Percentiles rank a stretch among this genome's conserved stretches.
phyloP scores from a whole-genome alignment of 2,797 vertebrate genomes.

The Sebastes variabilis region DNA sequence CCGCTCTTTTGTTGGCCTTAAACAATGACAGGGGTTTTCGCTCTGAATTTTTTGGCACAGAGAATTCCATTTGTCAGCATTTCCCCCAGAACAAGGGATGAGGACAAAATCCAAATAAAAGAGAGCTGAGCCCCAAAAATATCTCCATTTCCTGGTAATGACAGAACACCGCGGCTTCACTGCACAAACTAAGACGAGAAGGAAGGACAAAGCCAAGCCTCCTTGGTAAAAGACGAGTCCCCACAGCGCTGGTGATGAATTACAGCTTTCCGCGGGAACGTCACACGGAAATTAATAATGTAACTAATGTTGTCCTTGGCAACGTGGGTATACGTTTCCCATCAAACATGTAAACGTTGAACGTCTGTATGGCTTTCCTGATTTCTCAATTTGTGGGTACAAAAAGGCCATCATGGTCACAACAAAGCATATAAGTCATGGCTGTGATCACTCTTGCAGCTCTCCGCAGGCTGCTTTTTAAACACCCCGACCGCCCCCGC shows the following conservation, averaged over 20 bases:
- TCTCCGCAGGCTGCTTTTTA: slow-evolving; percentile 65
- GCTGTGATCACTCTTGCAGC: slow-evolving; percentile 53
- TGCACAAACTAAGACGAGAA: slow-evolving; percentile 24
- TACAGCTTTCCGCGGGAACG: slow-evolving; percentile 54
- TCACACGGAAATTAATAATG: slow-evolving; percentile 65
- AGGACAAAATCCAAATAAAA: slow-evolving; percentile 72
- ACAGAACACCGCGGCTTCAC: slow-evolving; percentile 44
- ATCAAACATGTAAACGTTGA: slow-evolving; percentile 9
- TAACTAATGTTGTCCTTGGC: slow-evolving; percentile 65
- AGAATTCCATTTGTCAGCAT: slow-evolving; percentile 68
- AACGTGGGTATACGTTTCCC: slow-evolving; percentile 29
- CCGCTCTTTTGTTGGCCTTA: slow-evolving; percentile 65
- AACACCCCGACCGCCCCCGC: slow-evolving; percentile 47
- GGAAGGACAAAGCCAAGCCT: background rate
- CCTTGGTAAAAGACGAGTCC: slow-evolving; percentile 35
- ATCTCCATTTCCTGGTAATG: slow-evolving; percentile 71
- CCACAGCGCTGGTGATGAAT: slow-evolving; percentile 59
- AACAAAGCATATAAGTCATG: slow-evolving; percentile 43
- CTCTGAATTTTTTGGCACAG: slow-evolving; percentile 62
- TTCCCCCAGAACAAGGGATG: slow-evolving; percentile 61
- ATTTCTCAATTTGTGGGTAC: slow-evolving; percentile 35
- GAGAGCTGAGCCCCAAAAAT: slow-evolving; percentile 61
- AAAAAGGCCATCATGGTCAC: slow-evolving; percentile 23
- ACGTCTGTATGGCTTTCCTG: slow-evolving; percentile 19
- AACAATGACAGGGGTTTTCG: slow-evolving; percentile 67